Evolutionary conservation across 2,113 vertebrate species (phyloP).

Genomic region (Mesitornis unicolor): DNA sequence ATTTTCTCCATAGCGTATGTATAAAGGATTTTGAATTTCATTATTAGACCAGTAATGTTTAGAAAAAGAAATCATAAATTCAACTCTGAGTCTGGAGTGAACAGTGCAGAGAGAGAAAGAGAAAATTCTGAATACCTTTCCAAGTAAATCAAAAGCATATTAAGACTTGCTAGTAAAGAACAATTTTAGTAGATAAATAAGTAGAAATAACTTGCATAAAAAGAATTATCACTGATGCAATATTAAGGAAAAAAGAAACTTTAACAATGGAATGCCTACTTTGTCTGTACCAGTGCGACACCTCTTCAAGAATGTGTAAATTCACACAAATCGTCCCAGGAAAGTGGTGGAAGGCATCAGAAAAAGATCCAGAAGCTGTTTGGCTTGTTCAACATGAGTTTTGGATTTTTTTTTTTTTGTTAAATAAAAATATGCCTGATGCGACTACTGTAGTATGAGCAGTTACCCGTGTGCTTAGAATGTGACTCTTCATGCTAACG

Average conservation of each 20-base stretch:
- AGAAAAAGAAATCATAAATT: background rate
- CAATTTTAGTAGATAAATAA: background rate
- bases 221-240: background rate
- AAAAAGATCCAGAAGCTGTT: background rate
- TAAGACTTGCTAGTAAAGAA: background rate
- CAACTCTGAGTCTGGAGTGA: background rate
- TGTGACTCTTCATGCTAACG: background rate
- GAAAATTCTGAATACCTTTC: background rate
- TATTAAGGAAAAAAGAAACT: background rate
- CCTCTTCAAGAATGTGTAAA: background rate
- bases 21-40: background rate
- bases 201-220: background rate
- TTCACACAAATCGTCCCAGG: background rate
- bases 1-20: background rate
- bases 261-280: background rate
- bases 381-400: background rate
- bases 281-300: background rate
- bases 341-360: background rate
- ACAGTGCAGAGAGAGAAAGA: background rate
- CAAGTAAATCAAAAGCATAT: background rate
- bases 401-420: background rate
- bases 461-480: background rate
- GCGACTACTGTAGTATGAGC: accelerated
- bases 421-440: background rate
- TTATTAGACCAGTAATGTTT: background rate